These are phyloP conservation scores for Macroramphosus scolopax DNA, from an alignment of 2,797 vertebrate species.

Conservation along the genomic window DNA sequence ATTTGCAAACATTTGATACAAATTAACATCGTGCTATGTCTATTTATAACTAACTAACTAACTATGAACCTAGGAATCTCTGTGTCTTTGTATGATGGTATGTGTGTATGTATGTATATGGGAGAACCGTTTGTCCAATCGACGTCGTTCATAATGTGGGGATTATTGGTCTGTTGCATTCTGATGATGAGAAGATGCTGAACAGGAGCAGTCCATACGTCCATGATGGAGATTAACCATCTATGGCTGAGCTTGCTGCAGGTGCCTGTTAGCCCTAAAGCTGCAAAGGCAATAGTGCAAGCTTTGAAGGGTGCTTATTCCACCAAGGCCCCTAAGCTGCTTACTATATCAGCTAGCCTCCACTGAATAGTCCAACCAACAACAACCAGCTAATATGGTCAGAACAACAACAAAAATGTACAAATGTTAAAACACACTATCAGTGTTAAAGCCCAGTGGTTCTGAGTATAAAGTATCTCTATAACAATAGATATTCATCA, in stretches of 20 bases:
- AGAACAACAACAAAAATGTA: no score
- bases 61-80: constrained; percentile 4
- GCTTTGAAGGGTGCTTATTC: constrained; percentile 30
- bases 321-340: constrained; percentile 41
- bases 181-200: not conserved
- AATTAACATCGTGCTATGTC: no score
- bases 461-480: no score
- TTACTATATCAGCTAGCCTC: constrained; percentile 36
- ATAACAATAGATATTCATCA: no score
- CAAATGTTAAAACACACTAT: no score
- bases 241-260: constrained; percentile 24
- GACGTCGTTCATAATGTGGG: not conserved
- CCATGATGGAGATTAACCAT: constrained; percentile 3
- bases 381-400: constrained; percentile 11
- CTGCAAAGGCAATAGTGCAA: constrained; percentile 22
- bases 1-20: no score
- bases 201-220: constrained; percentile 4
- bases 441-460: no score
- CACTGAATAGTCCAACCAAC: constrained; percentile 27
- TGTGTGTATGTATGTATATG: no score
- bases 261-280: constrained; percentile 10
- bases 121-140: no score
- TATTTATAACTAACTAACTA: no score
- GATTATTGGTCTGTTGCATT: not conserved
- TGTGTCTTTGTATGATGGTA: no score